Base-by-base conservation (phyloP, 2,888 invertebrate species). In the Petrolisthes manimaculis region DNA sequence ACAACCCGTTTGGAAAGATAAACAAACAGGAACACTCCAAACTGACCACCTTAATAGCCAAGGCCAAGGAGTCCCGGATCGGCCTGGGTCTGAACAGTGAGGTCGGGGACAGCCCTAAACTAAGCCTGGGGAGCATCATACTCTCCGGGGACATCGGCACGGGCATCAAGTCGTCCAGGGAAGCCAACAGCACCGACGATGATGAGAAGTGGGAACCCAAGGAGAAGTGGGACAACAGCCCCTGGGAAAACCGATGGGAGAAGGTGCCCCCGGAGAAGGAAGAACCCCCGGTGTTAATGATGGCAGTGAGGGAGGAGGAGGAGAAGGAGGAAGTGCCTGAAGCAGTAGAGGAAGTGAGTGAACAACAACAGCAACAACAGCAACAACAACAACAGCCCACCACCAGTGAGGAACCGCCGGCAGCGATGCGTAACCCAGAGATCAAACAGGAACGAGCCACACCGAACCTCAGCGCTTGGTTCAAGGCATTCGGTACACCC, bases 381-480 rank as follows among this genome's bases (percentile, higher is more conserved):
- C n/a, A n/a, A n/a, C n/a, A n/a, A n/a, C n/a, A n/a, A n/a, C n/a
- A n/a, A n/a, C n/a, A n/a, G n/a, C 61, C 61, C 61, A 61, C 12
- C 18, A 18, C 9, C 12, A 18, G 18, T 9, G 12, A 61, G 18
- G 37, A 85, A 14, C 89, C 86, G 5, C 90, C 90, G 3, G 78
- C 90, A 18, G 89, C 90, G 2, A 88, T 89, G 4, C 82, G 90
- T 18, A 86, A 84, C 12, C 91, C 89, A 4, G 91, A 90, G 51
- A 90, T 90, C 56, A 90, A 90, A 37, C 90, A 90, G 51, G 90
- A 90, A 53, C 51, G 89, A 83, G 96, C 96, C 24, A 96, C 96
- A 67, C 97, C 97, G 0, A 97, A 97, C 93, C 94, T 97, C 86
- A 97, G 97, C 92, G 97, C 97, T 55, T 97, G 97, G 97, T 96